phyloP scores from a whole-genome alignment of 1,140 invertebrate genomes.

The Ephestia elutella region DNA sequence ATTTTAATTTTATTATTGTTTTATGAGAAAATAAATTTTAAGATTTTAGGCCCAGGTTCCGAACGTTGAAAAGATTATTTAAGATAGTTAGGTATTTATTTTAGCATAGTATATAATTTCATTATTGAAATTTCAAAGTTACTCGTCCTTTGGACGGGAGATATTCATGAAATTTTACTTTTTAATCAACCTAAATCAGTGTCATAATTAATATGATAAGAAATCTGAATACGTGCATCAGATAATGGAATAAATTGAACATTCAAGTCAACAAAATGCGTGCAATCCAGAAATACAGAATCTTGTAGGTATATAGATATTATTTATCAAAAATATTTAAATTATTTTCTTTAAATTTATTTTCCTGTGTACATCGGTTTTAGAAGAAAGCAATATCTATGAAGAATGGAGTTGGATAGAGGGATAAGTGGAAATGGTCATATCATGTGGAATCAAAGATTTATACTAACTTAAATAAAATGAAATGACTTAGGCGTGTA shows the following conservation, averaged over 20 bases:
- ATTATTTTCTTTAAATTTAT: constrained; percentile 24
- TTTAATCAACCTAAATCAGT: constrained; percentile 30
- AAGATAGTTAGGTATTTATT: constrained; percentile 75
- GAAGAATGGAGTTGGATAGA: constrained; percentile 36
- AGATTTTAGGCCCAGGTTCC: constrained; percentile 70
- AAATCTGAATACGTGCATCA: constrained; percentile 11
- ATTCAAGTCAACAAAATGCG: constrained; percentile 30
- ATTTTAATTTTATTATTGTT: constrained; percentile 75
- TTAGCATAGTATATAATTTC: constrained; percentile 71
- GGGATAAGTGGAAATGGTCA: constrained; percentile 58
- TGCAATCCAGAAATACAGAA: constrained; percentile 43
- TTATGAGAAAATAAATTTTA: constrained; percentile 66
- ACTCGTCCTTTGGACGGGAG: constrained; percentile 45
- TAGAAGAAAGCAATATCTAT: constrained; percentile 58
- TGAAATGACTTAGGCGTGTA: constrained; percentile 52
- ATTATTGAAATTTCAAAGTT: constrained; percentile 52
- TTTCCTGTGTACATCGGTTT: constrained; percentile 34
- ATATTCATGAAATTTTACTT: constrained; percentile 35
- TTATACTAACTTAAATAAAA: constrained; percentile 22
- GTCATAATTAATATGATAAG: constrained; percentile 46
- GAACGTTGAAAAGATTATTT: constrained; percentile 72
- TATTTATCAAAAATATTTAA: constrained; percentile 19
- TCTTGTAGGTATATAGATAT: constrained; percentile 24
- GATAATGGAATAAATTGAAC: constrained; percentile 20
- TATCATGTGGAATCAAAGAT: constrained; percentile 66